phyloP scores from a whole-genome alignment of 2,888 invertebrate species.

The Embidobia sp. region DNA sequence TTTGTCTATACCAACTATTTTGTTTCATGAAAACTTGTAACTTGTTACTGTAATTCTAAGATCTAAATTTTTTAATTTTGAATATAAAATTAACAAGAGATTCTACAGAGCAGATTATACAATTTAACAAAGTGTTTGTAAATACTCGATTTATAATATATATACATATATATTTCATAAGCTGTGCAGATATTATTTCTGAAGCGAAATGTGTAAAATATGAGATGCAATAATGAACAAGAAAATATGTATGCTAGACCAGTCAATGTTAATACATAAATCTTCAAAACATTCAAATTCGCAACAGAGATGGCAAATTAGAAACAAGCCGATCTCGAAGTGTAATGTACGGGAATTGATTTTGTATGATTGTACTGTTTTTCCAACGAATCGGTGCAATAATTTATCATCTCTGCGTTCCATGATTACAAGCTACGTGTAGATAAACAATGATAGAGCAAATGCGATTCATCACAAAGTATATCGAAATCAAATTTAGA shows the following conservation, averaged over 20 bases:
- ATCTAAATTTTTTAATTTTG: no score
- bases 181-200: slow-evolving; percentile 51
- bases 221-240: slow-evolving; percentile 33
- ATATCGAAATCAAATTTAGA: slow-evolving; percentile 30
- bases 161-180: slow-evolving; percentile 38
- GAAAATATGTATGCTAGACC: slow-evolving; percentile 37
- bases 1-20: no score
- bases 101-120: background rate
- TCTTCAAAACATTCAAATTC: slow-evolving; percentile 29
- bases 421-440: slow-evolving; percentile 26
- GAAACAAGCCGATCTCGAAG: background rate
- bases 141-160: slow-evolving; percentile 43
- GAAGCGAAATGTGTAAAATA: slow-evolving; percentile 40
- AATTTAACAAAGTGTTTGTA: slow-evolving; percentile 14
- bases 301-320: slow-evolving; percentile 27
- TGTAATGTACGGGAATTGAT: slow-evolving; percentile 10
- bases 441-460: slow-evolving; percentile 33
- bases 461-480: slow-evolving; percentile 25
- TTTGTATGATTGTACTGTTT: slow-evolving; percentile 8
- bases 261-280: slow-evolving; percentile 47
- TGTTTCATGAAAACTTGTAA: no score
- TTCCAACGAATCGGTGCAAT: background rate
- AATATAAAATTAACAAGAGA: background rate
- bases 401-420: slow-evolving; percentile 30
- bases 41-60: no score